These are phyloP conservation scores for Drosophila mettleri DNA, from an alignment of 2,888 invertebrate species.

Conservation along the genomic window DNA sequence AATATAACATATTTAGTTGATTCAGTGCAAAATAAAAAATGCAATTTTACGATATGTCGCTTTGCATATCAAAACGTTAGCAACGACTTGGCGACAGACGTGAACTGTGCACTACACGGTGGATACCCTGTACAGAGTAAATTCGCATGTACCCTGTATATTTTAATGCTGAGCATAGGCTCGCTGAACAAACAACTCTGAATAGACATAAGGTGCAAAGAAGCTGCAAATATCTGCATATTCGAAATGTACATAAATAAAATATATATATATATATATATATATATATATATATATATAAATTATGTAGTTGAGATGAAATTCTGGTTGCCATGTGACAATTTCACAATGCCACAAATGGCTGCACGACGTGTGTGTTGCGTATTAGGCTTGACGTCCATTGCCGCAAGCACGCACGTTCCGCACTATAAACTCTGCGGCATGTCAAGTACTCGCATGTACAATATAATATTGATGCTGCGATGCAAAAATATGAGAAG, in stretches of 20 bases:
- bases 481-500: constrained; percentile 25
- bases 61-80: constrained; percentile 42
- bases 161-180: too few species aligned
- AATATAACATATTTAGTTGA: constrained; percentile 56
- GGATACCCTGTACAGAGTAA: background rate
- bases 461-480: constrained; percentile 21
- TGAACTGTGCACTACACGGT: background rate
- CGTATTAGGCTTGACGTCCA: constrained; percentile 26
- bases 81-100: constrained; percentile 9
- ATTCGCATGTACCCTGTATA: background rate
- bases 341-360: constrained; percentile 20
- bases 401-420: constrained; percentile 53
- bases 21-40: constrained; percentile 32
- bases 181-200: background rate
- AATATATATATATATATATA: background rate
- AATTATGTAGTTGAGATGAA: background rate
- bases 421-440: constrained; percentile 73
- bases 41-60: constrained; percentile 36
- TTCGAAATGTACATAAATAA: too few species aligned
- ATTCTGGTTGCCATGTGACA: constrained; percentile 5
- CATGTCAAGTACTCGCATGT: constrained; percentile 60
- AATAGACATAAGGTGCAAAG: too few species aligned
- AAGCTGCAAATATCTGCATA: background rate
- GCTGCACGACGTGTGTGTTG: constrained; percentile 13
- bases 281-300: background rate